Evolutionary conservation across 2,888 invertebrate species (phyloP), one percentile per base, ranked within the genome.

Genomic region (Ophonus ardosiacus): DNA sequence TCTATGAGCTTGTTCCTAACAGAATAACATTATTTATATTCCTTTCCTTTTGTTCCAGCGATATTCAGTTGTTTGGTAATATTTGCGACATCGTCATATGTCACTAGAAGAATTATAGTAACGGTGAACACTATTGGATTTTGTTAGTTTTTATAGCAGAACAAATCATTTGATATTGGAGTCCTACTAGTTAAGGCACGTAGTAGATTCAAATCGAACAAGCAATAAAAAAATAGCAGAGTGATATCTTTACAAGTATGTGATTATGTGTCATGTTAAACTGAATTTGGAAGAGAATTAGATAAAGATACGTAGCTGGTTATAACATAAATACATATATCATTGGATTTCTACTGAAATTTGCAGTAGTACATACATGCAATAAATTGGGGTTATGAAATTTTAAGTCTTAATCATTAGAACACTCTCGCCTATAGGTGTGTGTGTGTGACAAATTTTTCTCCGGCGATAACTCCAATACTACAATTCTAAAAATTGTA

Each of bases 21-120:
- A 43, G 71, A 40, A 74, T 74, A 74, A 74, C 71, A 74, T 74
- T 40, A 74, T 74, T 74, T 74, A 74, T 74, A 74, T 18, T 43
- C 40, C 43, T 74, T 74, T 74, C 71, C 43, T 74, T 74, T 74
- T 74, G 71, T 51, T 71, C 10, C 4, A 68, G 24, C 68, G 68
- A 31, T 71, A 71, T 71, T 43, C 71, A 74, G 43, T 74, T 74
- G 71, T 74, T 74, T 74, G 71, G 43, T 51, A 74, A 74, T 74
- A 74, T 74, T 43, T 74, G 71, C 43, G 71, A 74, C 71, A 74
- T 74, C 43, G 71, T 71, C 40, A 31, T 71, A 38, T 63, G 17
- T 18, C 31, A 31, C 31, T 74, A 40, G 71, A 43, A 74, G 71
- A 74, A 10, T 74, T 74, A 74, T 74, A 31, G 24, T 68, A 68